These are phyloP conservation scores for Aviceda subcristata DNA, from an alignment of 2,113 vertebrate species.

Conservation along the genomic window DNA sequence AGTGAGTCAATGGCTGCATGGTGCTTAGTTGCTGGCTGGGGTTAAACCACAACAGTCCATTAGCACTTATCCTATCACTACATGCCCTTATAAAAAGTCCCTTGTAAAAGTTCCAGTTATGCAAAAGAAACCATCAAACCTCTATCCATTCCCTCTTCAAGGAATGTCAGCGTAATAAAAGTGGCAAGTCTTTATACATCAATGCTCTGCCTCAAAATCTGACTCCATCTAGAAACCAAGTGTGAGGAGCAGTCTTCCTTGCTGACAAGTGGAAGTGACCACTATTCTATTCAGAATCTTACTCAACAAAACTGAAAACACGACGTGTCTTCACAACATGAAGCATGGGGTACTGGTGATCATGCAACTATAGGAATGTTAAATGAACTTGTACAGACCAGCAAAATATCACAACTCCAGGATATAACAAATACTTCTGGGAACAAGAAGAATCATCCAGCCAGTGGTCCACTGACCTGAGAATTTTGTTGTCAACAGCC, in stretches of 20 bases:
- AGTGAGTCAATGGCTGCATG: too few species aligned
- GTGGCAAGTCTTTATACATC: background rate
- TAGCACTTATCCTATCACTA: too few species aligned
- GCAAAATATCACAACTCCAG: background rate
- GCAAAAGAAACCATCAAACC: background rate
- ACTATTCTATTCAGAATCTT: background rate
- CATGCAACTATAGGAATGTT: background rate
- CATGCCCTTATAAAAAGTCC: too few species aligned
- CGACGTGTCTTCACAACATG: accelerated
- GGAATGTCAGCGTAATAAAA: background rate
- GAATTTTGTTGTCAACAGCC: background rate
- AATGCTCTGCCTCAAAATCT: background rate
- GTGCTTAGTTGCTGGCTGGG: too few species aligned
- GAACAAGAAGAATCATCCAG: background rate
- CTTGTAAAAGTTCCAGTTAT: background rate
- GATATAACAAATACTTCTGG: background rate
- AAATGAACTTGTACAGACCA: background rate
- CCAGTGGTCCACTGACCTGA: background rate
- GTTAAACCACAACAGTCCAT: too few species aligned
- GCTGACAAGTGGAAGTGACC: background rate
- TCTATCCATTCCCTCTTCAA: background rate
- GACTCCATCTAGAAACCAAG: background rate
- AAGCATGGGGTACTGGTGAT: background rate
- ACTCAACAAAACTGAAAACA: background rate
- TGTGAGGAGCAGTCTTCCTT: background rate